Base-by-base conservation (phyloP, 2,797 vertebrate genomes). In the Leptoclinus maculatus region DNA sequence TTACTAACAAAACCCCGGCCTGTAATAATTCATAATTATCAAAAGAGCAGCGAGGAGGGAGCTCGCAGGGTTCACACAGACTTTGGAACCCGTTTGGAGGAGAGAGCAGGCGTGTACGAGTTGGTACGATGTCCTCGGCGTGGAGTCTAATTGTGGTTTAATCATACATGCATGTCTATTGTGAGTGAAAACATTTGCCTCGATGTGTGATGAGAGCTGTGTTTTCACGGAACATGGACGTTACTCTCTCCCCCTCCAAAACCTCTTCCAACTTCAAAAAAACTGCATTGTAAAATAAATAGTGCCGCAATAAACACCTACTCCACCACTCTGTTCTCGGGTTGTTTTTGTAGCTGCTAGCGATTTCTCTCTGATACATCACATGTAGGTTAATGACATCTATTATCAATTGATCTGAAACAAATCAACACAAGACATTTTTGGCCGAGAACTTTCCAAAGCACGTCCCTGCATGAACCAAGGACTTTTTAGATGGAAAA, bases 1-100 rank as follows among this genome's bases (percentile, higher is more conserved):
- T 90, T 86, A 85, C 89, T 88, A 89, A 91, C 89, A 90, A 90
- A 93, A 88, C 74, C 83, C 82, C 58, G 34, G 88, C 87, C 90
- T 92, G 90, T 91, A 89, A 91, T 94, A 94, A 92, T 93, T 93
- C 87, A 91, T 92, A 92, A 92, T 92, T 94, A 91, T 94, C 82
- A 90, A 90, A 93, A 82, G 91, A 90, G 76, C 88, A 72, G 73
- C 3, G 17, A 79, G 77, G 68, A 88, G 82, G 85, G 85, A 87
- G 83, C 85, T 80, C 0, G 25, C 67, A 77, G 83, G 86, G 91
- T 92, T 92, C 87, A 90, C 79, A 51, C 66, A 68, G 76, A 36
- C 80, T 87, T 79, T 82, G 73, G 73, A 79, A 74, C 57, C 32
- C 59, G 68, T 58, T 36, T 47, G 39, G 60, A 62, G 41, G 74